phyloP scores from a whole-genome alignment of 2,888 invertebrate species.

The Sarcophaga subvicina region DNA sequence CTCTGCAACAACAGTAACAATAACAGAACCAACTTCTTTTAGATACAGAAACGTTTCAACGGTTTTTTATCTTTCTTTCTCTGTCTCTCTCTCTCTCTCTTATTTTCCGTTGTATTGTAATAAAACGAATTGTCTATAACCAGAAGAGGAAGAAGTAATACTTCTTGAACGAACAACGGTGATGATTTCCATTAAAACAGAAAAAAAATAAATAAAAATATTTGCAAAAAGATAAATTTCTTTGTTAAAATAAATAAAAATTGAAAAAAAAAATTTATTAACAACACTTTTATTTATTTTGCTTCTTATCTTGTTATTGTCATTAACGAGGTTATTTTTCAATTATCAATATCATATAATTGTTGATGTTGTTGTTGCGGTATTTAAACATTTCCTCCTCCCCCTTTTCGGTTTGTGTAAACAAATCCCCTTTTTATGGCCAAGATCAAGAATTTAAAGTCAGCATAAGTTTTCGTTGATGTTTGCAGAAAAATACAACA shows the following conservation, averaged over 20 bases:
- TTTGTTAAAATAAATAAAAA: background rate
- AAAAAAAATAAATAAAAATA: no score
- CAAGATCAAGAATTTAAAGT: slow-evolving; percentile 77
- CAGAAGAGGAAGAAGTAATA: background rate
- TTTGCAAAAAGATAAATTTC: background rate
- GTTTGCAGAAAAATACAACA: slow-evolving; percentile 39
- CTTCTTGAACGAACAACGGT: no score
- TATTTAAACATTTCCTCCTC: slow-evolving; percentile 7
- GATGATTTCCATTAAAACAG: no score
- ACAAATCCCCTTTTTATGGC: slow-evolving; percentile 71
- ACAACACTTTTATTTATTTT: slow-evolving; percentile 17
- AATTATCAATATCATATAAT: background rate
- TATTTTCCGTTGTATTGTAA: background rate
- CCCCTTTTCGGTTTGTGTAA: slow-evolving; percentile 38
- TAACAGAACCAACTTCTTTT: slow-evolving; percentile 41
- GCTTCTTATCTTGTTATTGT: slow-evolving; percentile 51
- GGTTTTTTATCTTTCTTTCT: slow-evolving; percentile 13
- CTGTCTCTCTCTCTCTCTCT: background rate
- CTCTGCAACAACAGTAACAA: background rate
- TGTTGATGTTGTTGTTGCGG: background rate
- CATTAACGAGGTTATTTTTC: slow-evolving; percentile 64
- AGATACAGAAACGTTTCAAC: slow-evolving; percentile 37
- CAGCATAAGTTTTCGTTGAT: slow-evolving; percentile 70
- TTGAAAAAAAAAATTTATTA: background rate
- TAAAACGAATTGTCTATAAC: background rate